Conservation (phyloP, 2,797 vertebrate genomes). For the Sus cebifrons region DNA sequence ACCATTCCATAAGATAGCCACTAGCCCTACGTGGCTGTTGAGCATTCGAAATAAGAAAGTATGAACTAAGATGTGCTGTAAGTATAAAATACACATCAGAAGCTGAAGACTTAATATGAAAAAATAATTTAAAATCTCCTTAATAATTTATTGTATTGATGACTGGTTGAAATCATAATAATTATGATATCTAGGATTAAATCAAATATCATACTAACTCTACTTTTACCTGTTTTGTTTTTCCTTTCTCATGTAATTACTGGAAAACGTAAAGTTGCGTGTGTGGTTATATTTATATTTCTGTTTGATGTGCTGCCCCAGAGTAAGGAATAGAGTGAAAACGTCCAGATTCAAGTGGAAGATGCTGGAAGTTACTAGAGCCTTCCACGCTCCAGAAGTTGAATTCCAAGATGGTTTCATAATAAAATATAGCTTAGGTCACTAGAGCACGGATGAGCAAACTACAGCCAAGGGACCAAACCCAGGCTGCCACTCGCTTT, state of each 20-base stretch:
- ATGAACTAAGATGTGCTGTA: neutral
- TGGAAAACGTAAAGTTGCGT: neutral
- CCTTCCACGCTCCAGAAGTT: neutral
- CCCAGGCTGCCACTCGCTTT: neutral
- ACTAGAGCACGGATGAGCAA: neutral
- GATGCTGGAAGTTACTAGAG: neutral
- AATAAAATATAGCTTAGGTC: neutral
- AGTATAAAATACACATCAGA: neutral
- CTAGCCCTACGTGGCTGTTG: no score
- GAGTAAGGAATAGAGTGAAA: neutral
- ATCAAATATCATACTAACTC: neutral
- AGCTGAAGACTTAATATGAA: neutral
- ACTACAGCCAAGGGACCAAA: accelerated
- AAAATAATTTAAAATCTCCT: neutral
- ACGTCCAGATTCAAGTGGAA: neutral
- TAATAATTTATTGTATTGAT: constrained; percentile 18
- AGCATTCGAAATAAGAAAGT: neutral
- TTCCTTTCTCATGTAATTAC: constrained; percentile 8
- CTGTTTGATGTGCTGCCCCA: neutral
- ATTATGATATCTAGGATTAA: neutral
- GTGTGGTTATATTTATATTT: neutral
- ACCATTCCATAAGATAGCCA: neutral
- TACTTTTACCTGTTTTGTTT: constrained; percentile 20
- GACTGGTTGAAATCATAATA: neutral
- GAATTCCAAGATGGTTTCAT: neutral